Conservation (phyloP, 2,888 invertebrate species). For the Endotricha flammealis region DNA sequence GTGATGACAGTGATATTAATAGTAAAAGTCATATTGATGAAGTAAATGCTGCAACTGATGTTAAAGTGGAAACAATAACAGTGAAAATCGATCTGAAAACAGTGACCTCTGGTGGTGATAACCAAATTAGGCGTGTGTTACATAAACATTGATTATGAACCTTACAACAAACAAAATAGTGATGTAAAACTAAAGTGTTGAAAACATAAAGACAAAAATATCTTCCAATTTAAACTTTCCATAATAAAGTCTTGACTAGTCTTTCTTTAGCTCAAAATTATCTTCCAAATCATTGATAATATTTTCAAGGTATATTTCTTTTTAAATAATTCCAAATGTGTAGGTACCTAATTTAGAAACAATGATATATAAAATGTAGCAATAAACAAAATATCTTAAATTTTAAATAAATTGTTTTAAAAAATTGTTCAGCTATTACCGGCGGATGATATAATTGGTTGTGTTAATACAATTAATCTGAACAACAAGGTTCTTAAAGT, state of each 20-base stretch:
- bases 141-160: slow-evolving; percentile 25
- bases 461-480: slow-evolving; percentile 26
- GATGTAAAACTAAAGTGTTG: slow-evolving; percentile 17
- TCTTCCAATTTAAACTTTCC: slow-evolving; percentile 9
- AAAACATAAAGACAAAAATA: slow-evolving; percentile 4
- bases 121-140: slow-evolving; percentile 24
- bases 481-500: slow-evolving; percentile 31
- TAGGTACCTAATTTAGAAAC: too few relatives aligned
- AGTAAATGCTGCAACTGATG: slow-evolving; percentile 33
- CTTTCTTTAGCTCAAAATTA: slow-evolving; percentile 26
- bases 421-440: slow-evolving; percentile 27
- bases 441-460: slow-evolving; percentile 33
- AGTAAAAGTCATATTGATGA: slow-evolving; percentile 26
- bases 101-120: slow-evolving; percentile 52
- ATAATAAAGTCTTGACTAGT: slow-evolving; percentile 2
- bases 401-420: too few relatives aligned
- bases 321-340: too few relatives aligned
- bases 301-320: slow-evolving; percentile 20
- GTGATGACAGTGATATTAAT: slow-evolving; percentile 24
- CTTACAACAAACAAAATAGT: slow-evolving; percentile 12
- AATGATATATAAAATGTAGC: too few relatives aligned
- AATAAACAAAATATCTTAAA: too few relatives aligned
- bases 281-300: slow-evolving; percentile 26
- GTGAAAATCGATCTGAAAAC: slow-evolving; percentile 47
- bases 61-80: slow-evolving; percentile 24